Conservation (phyloP, 1,140 invertebrate species). For the Augochlora pura region DNA sequence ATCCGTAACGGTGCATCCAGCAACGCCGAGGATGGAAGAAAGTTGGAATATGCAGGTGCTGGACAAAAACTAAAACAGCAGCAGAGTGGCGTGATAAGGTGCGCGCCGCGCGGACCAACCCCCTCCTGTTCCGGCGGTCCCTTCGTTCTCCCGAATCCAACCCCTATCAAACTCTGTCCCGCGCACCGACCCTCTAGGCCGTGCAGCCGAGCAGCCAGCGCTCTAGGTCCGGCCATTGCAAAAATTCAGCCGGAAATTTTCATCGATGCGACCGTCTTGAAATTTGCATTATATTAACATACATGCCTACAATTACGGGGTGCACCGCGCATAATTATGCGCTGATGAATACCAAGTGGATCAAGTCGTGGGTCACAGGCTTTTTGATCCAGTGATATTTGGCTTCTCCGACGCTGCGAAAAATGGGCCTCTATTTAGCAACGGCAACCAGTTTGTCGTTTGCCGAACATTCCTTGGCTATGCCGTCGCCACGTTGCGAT, state of each 20-base stretch:
- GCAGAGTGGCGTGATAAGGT: conserved; percentile 53
- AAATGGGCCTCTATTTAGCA: not conserved
- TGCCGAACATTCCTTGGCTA: no score
- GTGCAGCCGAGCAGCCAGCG: not conserved
- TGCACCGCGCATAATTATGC: not conserved
- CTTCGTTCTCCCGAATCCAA: conserved; percentile 16
- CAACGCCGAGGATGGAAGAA: conserved; percentile 24
- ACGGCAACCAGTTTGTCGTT: not conserved
- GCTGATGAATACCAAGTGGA: not conserved
- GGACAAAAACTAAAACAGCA: conserved; percentile 50
- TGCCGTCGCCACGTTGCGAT: no score
- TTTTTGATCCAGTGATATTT: not conserved
- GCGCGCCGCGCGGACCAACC: conserved; percentile 9
- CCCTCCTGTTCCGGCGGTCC: no score
- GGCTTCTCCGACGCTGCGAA: not conserved
- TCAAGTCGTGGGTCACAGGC: not conserved
- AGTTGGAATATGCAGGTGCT: conserved; percentile 46
- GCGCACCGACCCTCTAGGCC: conserved; percentile 8
- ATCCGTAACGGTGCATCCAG: not conserved
- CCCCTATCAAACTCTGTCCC: conserved; percentile 49
- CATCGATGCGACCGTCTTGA: not conserved
- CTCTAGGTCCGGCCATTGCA: conserved; percentile 33
- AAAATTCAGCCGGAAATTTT: conserved; percentile 21
- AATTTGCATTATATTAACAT: conserved; percentile 24
- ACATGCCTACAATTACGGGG: not conserved